Evolutionary conservation across 1,140 invertebrate species (phyloP).

Genomic region (Drosophila obscura): DNA sequence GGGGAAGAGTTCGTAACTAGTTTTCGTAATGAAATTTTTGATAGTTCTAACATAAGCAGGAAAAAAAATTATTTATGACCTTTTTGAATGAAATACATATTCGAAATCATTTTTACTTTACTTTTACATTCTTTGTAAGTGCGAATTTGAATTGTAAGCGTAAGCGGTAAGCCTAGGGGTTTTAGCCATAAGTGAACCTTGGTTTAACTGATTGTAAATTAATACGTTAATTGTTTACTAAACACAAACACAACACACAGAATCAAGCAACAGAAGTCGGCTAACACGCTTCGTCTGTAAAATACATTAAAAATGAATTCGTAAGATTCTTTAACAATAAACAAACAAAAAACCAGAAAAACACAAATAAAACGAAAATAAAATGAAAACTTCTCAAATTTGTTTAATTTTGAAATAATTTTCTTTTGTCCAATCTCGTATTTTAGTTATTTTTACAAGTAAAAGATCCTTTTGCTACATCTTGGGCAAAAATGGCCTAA

Average conservation of each 20-base stretch:
- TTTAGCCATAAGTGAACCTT: constrained; percentile 61
- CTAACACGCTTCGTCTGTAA: constrained; percentile 66
- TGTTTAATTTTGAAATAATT: constrained; percentile 2
- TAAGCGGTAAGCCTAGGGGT: constrained; percentile 69
- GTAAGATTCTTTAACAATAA: constrained; percentile 77
- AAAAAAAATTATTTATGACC: constrained; percentile 69
- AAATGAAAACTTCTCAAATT: constrained; percentile 47
- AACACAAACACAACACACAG: constrained; percentile 40
- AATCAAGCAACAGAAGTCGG: constrained; percentile 35
- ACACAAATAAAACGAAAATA: constrained; percentile 65
- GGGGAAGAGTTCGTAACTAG: constrained; percentile 45
- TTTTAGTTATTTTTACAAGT: too few species aligned
- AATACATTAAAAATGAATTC: constrained; percentile 72
- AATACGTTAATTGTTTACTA: constrained; percentile 81
- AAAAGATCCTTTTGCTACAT: too few species aligned
- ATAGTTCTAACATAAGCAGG: constrained; percentile 54
- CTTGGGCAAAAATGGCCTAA: too few species aligned
- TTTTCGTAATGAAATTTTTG: constrained; percentile 41
- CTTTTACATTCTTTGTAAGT: constrained; percentile 67
- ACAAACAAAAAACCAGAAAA: constrained; percentile 57
- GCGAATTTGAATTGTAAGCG: constrained; percentile 70
- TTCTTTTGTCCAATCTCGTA: too few species aligned
- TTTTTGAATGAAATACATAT: constrained; percentile 56
- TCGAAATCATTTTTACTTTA: constrained; percentile 65
- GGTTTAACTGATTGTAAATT: constrained; percentile 78